These are phyloP conservation scores for Eledona agricola DNA, from an alignment of 2,888 invertebrate species.

Conservation along the genomic window DNA sequence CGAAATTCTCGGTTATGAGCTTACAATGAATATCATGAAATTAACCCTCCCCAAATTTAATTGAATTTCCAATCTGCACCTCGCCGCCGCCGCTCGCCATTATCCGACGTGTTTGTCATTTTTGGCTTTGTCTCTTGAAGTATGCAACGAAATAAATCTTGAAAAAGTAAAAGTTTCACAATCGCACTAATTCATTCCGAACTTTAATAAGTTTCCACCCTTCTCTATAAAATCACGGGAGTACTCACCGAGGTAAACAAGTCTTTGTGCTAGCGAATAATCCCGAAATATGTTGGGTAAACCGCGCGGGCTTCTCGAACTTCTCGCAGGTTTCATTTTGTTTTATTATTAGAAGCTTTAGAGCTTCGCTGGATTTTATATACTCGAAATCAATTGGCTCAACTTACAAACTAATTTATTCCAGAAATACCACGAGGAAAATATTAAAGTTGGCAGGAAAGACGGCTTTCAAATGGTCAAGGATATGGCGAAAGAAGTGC, in stretches of 20 bases:
- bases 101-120: constrained; percentile 39
- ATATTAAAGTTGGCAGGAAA: constrained; percentile 80
- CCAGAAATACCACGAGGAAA: constrained; percentile 83
- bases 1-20: constrained; percentile 37
- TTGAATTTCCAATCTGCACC: constrained; percentile 41
- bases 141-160: constrained; percentile 27
- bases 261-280: constrained; percentile 26
- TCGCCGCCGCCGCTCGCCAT: constrained; percentile 36
- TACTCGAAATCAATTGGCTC: constrained; percentile 28
- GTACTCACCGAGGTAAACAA: constrained; percentile 16
- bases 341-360: constrained; percentile 28
- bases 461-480: constrained; percentile 86
- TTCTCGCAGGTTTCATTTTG: constrained; percentile 22
- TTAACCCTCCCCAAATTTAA: constrained; percentile 40
- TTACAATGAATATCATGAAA: constrained; percentile 39
- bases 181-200: constrained; percentile 27
- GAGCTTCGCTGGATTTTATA: constrained; percentile 28
- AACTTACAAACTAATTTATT: constrained; percentile 45
- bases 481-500: constrained; percentile 89
- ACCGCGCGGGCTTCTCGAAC: constrained; percentile 20
- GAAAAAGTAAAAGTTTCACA: constrained; percentile 35
- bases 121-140: constrained; percentile 38
- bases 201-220: constrained; percentile 26
- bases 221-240: constrained; percentile 11
- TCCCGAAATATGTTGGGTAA: constrained; percentile 28